These are phyloP conservation scores for Megatriorchis doriae DNA, from an alignment of 2,113 vertebrate species.

Conservation along the genomic window DNA sequence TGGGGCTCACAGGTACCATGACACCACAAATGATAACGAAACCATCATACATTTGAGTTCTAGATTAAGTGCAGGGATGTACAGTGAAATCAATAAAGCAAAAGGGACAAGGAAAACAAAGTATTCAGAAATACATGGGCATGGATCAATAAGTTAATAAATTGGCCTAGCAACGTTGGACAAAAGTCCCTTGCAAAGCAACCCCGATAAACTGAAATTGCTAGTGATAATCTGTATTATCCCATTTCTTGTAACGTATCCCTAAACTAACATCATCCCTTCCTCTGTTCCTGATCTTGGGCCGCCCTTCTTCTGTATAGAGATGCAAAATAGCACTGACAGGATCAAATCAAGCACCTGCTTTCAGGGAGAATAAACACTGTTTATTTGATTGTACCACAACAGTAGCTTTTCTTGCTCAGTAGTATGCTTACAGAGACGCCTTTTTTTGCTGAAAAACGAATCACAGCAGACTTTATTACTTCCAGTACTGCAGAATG, in stretches of 20 bases:
- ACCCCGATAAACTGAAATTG: not conserved
- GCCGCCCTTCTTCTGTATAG: not conserved
- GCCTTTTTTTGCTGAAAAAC: not conserved
- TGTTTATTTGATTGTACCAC: not conserved
- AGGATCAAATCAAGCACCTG: not conserved
- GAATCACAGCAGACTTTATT: not conserved
- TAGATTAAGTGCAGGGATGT: not conserved
- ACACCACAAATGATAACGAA: not conserved
- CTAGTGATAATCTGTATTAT: not conserved
- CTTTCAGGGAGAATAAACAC: not conserved
- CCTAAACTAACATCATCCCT: not conserved
- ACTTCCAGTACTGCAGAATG: not conserved
- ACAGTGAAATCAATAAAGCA: not conserved
- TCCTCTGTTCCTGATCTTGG: not conserved
- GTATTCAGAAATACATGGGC: not conserved
- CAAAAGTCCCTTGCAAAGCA: not conserved
- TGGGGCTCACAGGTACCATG: not conserved
- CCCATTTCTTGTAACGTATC: not conserved
- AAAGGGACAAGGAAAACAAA: not conserved
- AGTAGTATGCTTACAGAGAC: not conserved
- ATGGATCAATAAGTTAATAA: not conserved
- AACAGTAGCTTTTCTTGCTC: not conserved
- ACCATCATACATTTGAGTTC: not conserved
- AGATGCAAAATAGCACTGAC: not conserved
- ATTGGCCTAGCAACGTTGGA: not conserved